These are phyloP conservation scores for Drosophila nikananu DNA, from an alignment of 1,140 invertebrate genomes.

Conservation along the genomic window DNA sequence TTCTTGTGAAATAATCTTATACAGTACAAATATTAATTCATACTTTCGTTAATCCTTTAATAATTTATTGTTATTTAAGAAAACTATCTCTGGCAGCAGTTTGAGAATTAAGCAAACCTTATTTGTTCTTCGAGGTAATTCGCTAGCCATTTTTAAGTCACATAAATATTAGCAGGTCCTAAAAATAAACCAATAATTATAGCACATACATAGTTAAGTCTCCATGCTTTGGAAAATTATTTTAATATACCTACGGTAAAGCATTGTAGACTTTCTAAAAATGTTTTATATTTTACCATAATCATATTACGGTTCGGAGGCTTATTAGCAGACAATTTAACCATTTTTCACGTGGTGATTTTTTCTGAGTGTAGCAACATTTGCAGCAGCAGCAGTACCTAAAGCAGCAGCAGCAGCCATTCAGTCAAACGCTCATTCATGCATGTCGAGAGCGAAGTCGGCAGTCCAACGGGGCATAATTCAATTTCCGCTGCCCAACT, in stretches of 20 bases:
- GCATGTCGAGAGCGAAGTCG: constrained; percentile 53
- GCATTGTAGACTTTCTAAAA: neutral
- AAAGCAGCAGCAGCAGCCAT: constrained; percentile 36
- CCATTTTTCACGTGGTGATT: neutral
- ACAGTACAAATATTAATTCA: neutral
- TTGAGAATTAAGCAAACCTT: neutral
- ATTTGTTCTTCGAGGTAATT: neutral
- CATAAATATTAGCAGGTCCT: too few species aligned
- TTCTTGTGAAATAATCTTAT: neutral
- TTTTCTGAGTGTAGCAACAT: constrained; percentile 1
- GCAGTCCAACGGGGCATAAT: constrained; percentile 67
- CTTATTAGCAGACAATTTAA: neutral
- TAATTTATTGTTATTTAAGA: neutral
- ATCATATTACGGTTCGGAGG: too few species aligned
- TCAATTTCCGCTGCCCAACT: constrained; percentile 72
- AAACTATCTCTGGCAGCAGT: neutral
- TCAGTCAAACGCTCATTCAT: constrained; percentile 74
- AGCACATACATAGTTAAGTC: neutral
- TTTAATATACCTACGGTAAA: too few species aligned
- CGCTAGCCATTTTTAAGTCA: neutral
- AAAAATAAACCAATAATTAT: neutral
- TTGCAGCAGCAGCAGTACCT: constrained; percentile 19
- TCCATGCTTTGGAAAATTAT: neutral
- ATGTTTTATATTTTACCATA: neutral
- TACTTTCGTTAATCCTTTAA: neutral